These are phyloP conservation scores for Periphyllus acericola DNA, from an alignment of 2,888 invertebrate species.

Conservation along the genomic window DNA sequence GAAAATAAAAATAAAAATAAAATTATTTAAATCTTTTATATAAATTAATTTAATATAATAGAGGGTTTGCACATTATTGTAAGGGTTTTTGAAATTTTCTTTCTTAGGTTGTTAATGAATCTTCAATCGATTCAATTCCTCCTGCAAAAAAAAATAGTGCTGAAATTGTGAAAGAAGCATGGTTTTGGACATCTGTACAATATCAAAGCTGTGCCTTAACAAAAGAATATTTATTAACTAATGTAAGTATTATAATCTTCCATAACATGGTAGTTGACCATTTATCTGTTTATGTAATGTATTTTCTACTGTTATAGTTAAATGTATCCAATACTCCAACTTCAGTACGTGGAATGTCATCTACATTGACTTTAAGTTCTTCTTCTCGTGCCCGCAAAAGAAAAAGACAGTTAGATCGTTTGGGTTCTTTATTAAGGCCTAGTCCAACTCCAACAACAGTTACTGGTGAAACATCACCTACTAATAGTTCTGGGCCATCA, in stretches of 20 bases:
- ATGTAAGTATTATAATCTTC: constrained; percentile 66
- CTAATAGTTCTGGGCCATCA: constrained; percentile 54
- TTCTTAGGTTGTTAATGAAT: constrained; percentile 76
- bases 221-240: constrained; percentile 86
- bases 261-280: neutral
- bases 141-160: constrained; percentile 74
- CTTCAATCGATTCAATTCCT: constrained; percentile 76
- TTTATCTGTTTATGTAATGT: neutral
- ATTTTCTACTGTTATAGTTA: constrained; percentile 24
- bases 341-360: constrained; percentile 27
- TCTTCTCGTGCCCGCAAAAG: constrained; percentile 63
- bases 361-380: constrained; percentile 52
- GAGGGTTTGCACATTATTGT: neutral
- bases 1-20: too few species aligned
- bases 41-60: neutral
- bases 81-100: neutral
- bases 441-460: constrained; percentile 40
- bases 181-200: constrained; percentile 99
- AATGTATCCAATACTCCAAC: constrained; percentile 53
- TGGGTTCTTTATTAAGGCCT: constrained; percentile 51
- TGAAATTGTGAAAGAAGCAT: constrained; percentile 88
- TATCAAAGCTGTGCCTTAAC: constrained; percentile 94
- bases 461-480: constrained; percentile 54
- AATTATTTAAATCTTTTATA: too few species aligned
- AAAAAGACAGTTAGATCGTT: constrained; percentile 63